Evolutionary conservation across 2,113 vertebrate species (phyloP).

Genomic region (Melanocharis versteri): DNA sequence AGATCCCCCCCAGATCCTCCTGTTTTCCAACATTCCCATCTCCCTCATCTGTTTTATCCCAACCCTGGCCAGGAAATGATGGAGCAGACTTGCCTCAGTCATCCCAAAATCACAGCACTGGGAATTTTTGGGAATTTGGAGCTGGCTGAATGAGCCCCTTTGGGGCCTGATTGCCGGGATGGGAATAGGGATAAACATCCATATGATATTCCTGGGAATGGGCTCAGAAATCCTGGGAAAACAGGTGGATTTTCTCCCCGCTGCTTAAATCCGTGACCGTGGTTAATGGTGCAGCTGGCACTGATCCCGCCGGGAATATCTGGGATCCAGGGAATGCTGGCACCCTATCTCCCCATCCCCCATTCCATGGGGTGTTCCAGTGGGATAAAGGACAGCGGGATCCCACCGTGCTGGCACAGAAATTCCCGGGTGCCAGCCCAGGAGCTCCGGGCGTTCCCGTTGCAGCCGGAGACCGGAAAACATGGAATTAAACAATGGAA

Average conservation of each 20-base stretch:
- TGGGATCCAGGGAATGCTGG: not conserved
- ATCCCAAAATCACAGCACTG: fast-evolving
- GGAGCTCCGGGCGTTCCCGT: not conserved
- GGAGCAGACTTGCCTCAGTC: not conserved
- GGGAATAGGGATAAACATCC: not conserved
- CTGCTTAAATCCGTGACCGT: not conserved
- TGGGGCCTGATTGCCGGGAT: fast-evolving
- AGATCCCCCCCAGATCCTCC: not conserved
- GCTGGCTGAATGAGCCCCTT: not conserved
- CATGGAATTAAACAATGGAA: not conserved
- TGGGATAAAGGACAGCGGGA: not conserved
- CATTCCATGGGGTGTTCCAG: not conserved
- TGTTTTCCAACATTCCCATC: not conserved
- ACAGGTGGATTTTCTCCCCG: not conserved
- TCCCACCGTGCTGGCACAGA: fast-evolving
- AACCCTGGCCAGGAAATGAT: fast-evolving
- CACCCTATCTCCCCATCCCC: not conserved
- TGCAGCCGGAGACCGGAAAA: not conserved
- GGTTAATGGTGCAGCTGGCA: not conserved
- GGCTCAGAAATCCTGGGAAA: not conserved
- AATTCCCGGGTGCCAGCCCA: not conserved
- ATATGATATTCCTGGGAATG: not conserved
- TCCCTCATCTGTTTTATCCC: not conserved
- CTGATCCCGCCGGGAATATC: not conserved
- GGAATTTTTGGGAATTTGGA: not conserved